phyloP scores from a whole-genome alignment of 2,113 vertebrate genomes.

The Lophochroa leadbeateri region DNA sequence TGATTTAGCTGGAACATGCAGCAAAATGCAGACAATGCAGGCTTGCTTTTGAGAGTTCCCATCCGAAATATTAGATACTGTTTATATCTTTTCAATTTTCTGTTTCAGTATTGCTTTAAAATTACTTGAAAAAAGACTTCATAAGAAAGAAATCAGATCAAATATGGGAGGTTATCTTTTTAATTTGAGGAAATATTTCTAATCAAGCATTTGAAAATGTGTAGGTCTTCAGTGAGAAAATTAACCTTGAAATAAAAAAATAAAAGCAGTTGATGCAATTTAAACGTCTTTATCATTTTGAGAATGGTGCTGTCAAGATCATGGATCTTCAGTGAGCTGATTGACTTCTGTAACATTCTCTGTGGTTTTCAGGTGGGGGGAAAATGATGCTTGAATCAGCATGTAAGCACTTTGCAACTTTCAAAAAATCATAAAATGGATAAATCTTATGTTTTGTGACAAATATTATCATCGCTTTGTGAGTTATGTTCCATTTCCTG shows the following conservation, averaged over 20 bases:
- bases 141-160: neutral
- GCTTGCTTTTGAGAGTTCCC: neutral
- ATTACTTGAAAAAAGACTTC: neutral
- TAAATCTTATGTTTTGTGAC: neutral
- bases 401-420: neutral
- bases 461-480: neutral
- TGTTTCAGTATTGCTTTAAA: neutral
- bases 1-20: neutral
- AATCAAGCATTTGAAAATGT: neutral
- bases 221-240: conserved; percentile 16
- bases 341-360: neutral
- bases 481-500: neutral
- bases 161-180: neutral
- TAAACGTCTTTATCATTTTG: neutral
- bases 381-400: neutral
- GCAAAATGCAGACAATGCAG: neutral
- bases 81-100: neutral
- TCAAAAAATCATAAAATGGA: neutral
- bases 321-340: neutral
- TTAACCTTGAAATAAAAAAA: neutral
- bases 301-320: neutral
- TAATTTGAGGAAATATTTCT: neutral
- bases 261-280: neutral
- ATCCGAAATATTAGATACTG: neutral
- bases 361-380: neutral